phyloP scores from a whole-genome alignment of 92 coral and sea anemone species.

The Parazoanthus swiftii region DNA sequence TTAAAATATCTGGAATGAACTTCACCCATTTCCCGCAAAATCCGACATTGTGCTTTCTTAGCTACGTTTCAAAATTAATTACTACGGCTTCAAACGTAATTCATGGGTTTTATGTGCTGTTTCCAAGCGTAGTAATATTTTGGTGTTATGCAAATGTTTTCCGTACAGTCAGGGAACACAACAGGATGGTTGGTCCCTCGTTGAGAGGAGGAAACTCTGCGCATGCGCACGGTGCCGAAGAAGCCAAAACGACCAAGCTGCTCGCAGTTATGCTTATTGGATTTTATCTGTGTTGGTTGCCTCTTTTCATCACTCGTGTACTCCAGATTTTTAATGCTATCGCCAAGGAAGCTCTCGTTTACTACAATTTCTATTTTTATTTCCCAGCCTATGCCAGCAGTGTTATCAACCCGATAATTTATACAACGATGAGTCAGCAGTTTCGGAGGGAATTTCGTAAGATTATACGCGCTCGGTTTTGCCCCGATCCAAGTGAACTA shows the following conservation, averaged over 20 bases:
- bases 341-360: background rate
- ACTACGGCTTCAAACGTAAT: background rate
- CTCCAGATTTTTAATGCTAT: background rate
- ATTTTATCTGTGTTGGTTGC: background rate
- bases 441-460: background rate
- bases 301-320: slow-evolving; percentile 2
- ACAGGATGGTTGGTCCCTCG: background rate
- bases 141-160: background rate
- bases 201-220: background rate
- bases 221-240: background rate
- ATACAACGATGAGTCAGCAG: background rate
- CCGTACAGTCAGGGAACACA: background rate
- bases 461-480: background rate
- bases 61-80: background rate
- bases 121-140: background rate
- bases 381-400: slow-evolving; percentile 13
- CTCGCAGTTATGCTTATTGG: slow-evolving; percentile 6
- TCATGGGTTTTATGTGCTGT: slow-evolving; percentile 1
- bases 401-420: slow-evolving; percentile 4
- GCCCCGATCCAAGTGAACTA: background rate
- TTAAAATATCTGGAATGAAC: background rate
- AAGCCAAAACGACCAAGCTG: background rate
- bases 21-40: background rate
- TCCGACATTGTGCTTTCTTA: slow-evolving; percentile 2
- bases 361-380: background rate